Evolutionary conservation across 2,797 vertebrate species (phyloP), one percentile per base, ranked within the genome.

Genomic region (Urosaurus nigricauda): DNA sequence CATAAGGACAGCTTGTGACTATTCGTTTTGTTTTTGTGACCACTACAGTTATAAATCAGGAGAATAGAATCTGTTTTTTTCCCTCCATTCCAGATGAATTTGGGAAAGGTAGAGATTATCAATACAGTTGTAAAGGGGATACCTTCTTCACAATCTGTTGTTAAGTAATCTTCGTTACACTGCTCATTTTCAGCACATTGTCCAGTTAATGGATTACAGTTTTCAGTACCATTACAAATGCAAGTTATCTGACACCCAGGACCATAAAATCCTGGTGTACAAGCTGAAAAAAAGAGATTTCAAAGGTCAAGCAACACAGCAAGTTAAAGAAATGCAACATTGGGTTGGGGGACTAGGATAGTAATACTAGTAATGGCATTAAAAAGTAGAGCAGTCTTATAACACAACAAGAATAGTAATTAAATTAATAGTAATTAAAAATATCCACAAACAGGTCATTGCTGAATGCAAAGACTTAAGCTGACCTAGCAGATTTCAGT

Each of bases 161-260:
- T 8, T 53, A 91, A 1, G 4, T 83, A 43, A 21, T 88, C 74
- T 75, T 88, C 83, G 17, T 80, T 79, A 86, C 90, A 91, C 40
- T 88, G 90, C 6, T 86, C 73, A n/a, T 88, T 83, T 85, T 91
- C 87, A n/a, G 79, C 26, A 86, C 90, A 91, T 24, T 86, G 35
- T 73, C 90, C 90, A 79, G 40, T 91, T 78, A 91, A 86, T 51
- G 87, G 90, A 40, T 85, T 91, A 79, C 90, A 91, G 63, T 83
- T 86, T 26, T 91, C 53, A 73, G 74, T 83, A 43, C 79, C 79
- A 86, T 88, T 73, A 70, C 90, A 91, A 43, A 53, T 83, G 43
- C 90, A 91, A 26, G 7, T 40, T 24, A 35, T 82, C 12, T 26
- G 40, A 71, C 90, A 91, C 1, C 35, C 9, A 78, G 73, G 17